These are phyloP conservation scores for Hippopotamus amphibius DNA, from an alignment of 2,113 vertebrate species.

Conservation along the genomic window DNA sequence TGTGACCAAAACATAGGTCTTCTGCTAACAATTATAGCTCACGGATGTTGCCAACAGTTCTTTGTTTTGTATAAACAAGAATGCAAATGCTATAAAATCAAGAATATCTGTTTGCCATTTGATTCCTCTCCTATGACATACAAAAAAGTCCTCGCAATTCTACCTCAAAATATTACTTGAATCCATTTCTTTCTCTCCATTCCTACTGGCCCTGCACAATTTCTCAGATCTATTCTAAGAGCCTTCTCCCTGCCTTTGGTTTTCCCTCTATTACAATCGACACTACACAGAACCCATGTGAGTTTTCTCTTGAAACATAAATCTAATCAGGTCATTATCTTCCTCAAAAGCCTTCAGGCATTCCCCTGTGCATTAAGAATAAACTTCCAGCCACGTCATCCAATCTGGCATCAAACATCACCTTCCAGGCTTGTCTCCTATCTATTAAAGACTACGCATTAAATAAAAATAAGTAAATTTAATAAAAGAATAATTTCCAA, in stretches of 20 bases:
- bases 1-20: neutral
- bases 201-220: neutral
- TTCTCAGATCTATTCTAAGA: neutral
- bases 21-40: neutral
- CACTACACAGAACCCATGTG: neutral
- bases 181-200: slow-evolving; percentile 28
- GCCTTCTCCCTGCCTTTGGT: neutral
- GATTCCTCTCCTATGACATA: slow-evolving; percentile 28
- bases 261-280: neutral
- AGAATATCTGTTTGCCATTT: slow-evolving; percentile 43
- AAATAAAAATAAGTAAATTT: slow-evolving; percentile 49
- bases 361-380: slow-evolving; percentile 3
- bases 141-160: neutral
- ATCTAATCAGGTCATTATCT: neutral
- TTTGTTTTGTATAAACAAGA: neutral
- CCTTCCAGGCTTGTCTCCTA: neutral
- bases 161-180: slow-evolving; percentile 45
- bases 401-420: neutral
- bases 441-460: slow-evolving; percentile 10
- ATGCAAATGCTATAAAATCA: slow-evolving; percentile 48
- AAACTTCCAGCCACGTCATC: neutral
- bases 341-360: slow-evolving; percentile 26
- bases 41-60: neutral
- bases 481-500: slow-evolving; percentile 15
- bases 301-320: slow-evolving; percentile 45